Conservation (phyloP, 1,140 invertebrate species). For the Philopotamus ludificatus region DNA sequence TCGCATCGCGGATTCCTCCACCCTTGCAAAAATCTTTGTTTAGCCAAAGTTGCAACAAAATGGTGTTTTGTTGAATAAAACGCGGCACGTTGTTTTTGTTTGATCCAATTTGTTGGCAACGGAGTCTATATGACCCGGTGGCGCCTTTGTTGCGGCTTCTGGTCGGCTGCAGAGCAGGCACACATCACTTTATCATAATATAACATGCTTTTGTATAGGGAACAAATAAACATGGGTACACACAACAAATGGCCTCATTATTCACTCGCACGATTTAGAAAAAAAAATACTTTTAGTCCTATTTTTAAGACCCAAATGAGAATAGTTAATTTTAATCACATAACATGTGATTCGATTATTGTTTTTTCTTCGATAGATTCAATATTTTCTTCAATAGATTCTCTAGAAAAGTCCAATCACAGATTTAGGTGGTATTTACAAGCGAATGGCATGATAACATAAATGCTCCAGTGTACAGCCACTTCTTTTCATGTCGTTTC, state of each 20-base stretch:
- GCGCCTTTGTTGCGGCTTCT: constrained; percentile 6
- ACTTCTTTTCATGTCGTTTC: too few species aligned
- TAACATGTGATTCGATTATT: too few species aligned
- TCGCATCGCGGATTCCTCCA: neutral
- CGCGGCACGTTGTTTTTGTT: constrained; percentile 12
- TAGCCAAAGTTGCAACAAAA: neutral
- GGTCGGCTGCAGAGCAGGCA: neutral
- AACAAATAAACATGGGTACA: neutral
- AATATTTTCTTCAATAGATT: too few species aligned
- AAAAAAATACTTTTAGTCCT: too few species aligned
- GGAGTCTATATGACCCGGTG: neutral
- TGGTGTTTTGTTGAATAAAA: constrained; percentile 14
- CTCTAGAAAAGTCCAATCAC: too few species aligned
- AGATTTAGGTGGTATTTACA: too few species aligned
- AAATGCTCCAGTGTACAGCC: too few species aligned
- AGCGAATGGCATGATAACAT: too few species aligned
- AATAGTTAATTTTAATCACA: too few species aligned
- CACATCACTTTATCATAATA: neutral
- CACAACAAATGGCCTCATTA: neutral
- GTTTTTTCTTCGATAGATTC: too few species aligned
- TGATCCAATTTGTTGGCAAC: constrained; percentile 23
- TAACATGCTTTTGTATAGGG: neutral
- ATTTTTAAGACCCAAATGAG: too few species aligned
- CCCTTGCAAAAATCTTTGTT: neutral
- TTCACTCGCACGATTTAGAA: too few species aligned